Conservation (phyloP, 2,797 vertebrate species). For the Calcarius lapponicus region DNA sequence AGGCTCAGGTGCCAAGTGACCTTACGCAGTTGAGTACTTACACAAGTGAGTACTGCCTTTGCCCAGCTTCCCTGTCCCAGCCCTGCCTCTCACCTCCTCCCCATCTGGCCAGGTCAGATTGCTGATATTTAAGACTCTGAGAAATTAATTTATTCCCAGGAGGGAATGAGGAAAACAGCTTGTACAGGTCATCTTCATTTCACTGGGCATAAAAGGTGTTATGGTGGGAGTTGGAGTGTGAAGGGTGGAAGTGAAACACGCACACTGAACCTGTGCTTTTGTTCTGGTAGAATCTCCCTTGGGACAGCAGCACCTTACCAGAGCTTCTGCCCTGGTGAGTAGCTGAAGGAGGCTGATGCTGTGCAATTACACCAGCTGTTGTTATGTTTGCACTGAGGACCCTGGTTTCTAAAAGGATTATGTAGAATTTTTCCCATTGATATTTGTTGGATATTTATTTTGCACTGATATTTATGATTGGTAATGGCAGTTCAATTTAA, state of each 20-base stretch:
- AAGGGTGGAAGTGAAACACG: not conserved
- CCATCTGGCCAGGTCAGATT: not conserved
- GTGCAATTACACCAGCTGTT: not conserved
- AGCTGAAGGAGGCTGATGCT: not conserved
- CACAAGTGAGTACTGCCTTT: not conserved
- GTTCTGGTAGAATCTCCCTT: not conserved
- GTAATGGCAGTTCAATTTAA: not conserved
- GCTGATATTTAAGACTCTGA: not conserved
- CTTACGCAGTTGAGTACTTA: not conserved
- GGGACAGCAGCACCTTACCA: not conserved
- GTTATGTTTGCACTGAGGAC: not conserved
- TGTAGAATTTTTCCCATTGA: not conserved
- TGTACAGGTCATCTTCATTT: not conserved
- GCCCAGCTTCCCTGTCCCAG: not conserved
- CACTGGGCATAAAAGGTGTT: rapidly evolving
- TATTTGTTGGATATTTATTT: not conserved
- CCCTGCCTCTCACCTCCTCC: not conserved
- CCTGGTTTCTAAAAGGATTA: rapidly evolving
- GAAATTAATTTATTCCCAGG: not conserved
- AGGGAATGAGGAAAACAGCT: not conserved
- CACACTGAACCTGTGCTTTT: rapidly evolving
- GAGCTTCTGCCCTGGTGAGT: not conserved
- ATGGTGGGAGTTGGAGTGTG: rapidly evolving
- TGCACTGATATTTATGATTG: not conserved
- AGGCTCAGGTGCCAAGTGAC: not conserved